A percentile compares a stretch with the other conserved stretches of the same genome.
Evolutionary conservation across 2,113 vertebrate species (phyloP).

Genomic region (Phaethon lepturus): DNA sequence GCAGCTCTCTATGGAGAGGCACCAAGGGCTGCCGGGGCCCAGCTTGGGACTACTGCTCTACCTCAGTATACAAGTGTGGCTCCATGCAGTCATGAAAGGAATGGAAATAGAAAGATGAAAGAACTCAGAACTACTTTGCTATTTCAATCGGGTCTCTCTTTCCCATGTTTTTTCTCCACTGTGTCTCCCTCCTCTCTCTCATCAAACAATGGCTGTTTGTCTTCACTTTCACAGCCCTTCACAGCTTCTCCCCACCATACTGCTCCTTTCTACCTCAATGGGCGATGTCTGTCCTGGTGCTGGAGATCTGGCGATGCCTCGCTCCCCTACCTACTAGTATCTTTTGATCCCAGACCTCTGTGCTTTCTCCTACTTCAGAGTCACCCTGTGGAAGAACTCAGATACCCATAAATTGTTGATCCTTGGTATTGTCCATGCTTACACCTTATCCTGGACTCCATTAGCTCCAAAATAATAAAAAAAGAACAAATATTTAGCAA

Average conservation of each 20-base stretch:
- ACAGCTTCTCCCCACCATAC: neutral
- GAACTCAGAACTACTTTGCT: neutral
- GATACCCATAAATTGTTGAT: neutral
- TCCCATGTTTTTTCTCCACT: neutral
- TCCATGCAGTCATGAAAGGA: neutral
- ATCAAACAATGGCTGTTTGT: neutral
- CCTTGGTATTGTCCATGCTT: neutral
- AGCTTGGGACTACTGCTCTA: neutral
- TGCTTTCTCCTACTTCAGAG: neutral
- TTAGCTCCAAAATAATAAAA: neutral
- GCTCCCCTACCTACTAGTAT: neutral
- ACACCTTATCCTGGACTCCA: neutral
- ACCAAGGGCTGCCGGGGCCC: neutral
- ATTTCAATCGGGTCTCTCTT: neutral
- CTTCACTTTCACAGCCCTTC: neutral
- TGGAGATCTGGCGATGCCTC: neutral
- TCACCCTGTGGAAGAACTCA: neutral
- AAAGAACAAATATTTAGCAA: neutral
- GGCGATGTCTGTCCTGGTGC: neutral
- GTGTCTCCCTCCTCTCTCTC: neutral
- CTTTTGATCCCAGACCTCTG: neutral
- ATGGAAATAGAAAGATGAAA: neutral
- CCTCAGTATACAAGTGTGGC: neutral
- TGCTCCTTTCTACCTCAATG: fast-evolving
- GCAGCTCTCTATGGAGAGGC: neutral